phyloP scores from a whole-genome alignment of 2,888 invertebrate species.

The Cyaniris semiargus region DNA sequence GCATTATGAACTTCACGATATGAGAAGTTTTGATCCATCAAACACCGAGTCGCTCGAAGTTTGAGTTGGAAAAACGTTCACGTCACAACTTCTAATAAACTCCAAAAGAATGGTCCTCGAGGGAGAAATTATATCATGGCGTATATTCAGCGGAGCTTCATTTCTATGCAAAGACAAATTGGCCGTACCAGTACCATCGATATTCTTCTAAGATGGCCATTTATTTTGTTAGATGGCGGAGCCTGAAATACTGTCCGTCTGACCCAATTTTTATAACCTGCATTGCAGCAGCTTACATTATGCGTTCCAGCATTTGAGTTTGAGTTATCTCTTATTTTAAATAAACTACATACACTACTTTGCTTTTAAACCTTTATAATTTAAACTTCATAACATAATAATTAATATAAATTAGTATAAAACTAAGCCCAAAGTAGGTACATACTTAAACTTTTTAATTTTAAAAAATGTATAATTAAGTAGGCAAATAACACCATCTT shows the following conservation, averaged over 20 bases:
- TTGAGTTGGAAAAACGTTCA: neutral
- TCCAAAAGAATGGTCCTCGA: neutral
- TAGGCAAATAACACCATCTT: too few relatives aligned
- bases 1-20: neutral
- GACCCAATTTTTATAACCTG: constrained; percentile 35
- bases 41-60: neutral
- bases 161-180: constrained; percentile 11
- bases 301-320: neutral
- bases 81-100: neutral
- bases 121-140: constrained; percentile 3
- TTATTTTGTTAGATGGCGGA: neutral
- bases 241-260: neutral
- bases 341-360: neutral
- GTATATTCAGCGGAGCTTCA: neutral
- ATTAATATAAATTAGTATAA: too few relatives aligned
- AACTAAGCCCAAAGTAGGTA: too few relatives aligned
- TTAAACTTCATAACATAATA: too few relatives aligned
- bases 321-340: constrained; percentile 12
- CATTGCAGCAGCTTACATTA: constrained; percentile 28
- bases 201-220: constrained; percentile 5
- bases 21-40: neutral
- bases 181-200: neutral
- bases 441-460: too few relatives aligned
- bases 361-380: neutral
- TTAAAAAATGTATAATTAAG: too few relatives aligned